Evolutionary conservation across 2,797 vertebrate genomes (phyloP), one percentile per base, ranked within the genome.

Genomic region (Urosaurus nigricauda): DNA sequence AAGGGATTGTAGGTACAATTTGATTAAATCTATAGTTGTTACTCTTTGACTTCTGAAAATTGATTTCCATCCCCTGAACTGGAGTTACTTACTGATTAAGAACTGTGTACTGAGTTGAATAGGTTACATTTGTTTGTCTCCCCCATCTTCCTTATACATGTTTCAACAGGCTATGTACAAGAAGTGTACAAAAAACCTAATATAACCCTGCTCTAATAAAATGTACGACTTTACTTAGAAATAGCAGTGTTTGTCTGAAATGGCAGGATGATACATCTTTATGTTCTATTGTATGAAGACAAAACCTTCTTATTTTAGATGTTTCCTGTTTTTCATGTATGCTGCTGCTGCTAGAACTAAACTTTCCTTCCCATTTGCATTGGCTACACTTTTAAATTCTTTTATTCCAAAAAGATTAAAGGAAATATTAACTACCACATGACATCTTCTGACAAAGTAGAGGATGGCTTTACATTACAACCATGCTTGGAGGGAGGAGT

Each of bases 1-100:
- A 96, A 96, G 93, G 92, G 90, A 95, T 96, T 96, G 96, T 91
- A 93, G 93, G 93, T 94, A 92, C 95, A 96, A 96, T 97, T 96
- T 96, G 96, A 96, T 97, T 97, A 96, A 96, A 96, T 94, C 95
- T 96, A 93, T 91, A 93, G 93, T 95, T 96, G 94, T 95, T 96
- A 94, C 94, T 94, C 94, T 96, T 96, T 96, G 93, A 95, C 95
- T 96, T 94, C 95, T 95, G 94, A 94, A 97, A 95, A 97, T 96
- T 96, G 95, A 96, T 96, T 96, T 94, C 88, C 29, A 40, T 77
- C 77, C 83, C 93, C 87, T 90, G 91, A 89, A 93, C 82, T 94
- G 91, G 94, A 96, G 94, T 92, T 87, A 43, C 81, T 92, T 95
- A 92, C 95, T 96, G 94, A 96, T 95, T 95, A 94, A 95, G 95